Evolutionary conservation across 1,140 invertebrate genomes (phyloP).

Genomic region (Drosophila truncata): DNA sequence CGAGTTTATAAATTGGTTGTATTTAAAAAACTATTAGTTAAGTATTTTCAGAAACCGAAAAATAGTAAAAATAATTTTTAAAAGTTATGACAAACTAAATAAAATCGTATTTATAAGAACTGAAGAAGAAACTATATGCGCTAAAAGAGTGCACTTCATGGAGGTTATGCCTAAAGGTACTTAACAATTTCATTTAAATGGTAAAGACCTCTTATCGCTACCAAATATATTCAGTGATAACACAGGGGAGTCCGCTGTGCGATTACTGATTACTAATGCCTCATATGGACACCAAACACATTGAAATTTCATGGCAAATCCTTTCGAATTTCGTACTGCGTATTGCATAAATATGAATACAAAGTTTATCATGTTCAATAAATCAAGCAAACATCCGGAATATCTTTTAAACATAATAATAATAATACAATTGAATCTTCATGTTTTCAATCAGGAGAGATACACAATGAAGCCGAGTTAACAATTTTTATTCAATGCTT

Average conservation of each 20-base stretch:
- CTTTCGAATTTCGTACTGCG: neutral
- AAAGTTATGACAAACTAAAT: neutral
- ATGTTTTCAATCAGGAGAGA: neutral
- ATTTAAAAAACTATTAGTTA: neutral
- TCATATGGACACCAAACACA: neutral
- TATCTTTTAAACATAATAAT: neutral
- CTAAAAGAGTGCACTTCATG: neutral
- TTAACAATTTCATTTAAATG: constrained; percentile 20
- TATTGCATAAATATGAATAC: neutral
- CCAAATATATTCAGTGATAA: constrained; percentile 8
- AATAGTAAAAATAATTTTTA: neutral
- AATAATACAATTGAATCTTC: neutral
- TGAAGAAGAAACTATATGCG: neutral
- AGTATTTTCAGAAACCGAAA: neutral
- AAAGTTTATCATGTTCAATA: neutral
- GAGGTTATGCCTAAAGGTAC: neutral
- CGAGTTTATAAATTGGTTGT: too few relatives aligned
- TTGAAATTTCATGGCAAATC: neutral
- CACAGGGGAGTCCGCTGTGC: neutral
- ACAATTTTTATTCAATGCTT: constrained; percentile 70
- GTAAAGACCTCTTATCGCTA: constrained; percentile 30
- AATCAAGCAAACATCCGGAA: neutral
- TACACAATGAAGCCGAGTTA: constrained; percentile 29
- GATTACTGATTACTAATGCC: constrained; percentile 18
- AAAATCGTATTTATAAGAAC: neutral